These are phyloP conservation scores for Hypomecis punctinalis DNA, from an alignment of 2,888 invertebrate genomes.

Conservation along the genomic window DNA sequence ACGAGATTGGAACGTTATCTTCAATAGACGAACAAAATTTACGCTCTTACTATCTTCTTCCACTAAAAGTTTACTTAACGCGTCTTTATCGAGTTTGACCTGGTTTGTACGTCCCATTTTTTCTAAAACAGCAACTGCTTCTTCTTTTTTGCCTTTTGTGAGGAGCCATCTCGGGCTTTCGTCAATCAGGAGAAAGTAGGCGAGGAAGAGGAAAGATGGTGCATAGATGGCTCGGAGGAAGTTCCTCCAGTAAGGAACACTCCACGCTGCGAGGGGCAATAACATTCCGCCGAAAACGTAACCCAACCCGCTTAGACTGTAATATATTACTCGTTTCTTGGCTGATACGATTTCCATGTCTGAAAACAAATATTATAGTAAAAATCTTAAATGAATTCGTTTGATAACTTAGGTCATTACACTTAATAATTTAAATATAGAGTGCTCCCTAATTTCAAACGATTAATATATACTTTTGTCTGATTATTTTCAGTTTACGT, in stretches of 20 bases:
- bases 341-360: constrained; percentile 70
- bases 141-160: constrained; percentile 87
- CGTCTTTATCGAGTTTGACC: constrained; percentile 57
- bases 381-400: not conserved
- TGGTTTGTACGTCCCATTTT: constrained; percentile 84
- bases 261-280: constrained; percentile 61
- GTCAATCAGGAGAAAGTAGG: constrained; percentile 87
- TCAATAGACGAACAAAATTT: constrained; percentile 54
- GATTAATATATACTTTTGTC: too few species aligned
- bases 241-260: constrained; percentile 88
- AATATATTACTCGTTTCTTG: constrained; percentile 63
- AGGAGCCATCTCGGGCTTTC: constrained; percentile 93
- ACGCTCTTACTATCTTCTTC: constrained; percentile 54
- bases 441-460: too few species aligned
- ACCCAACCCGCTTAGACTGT: constrained; percentile 58
- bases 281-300: constrained; percentile 57
- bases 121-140: constrained; percentile 86
- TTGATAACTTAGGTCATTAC: too few species aligned
- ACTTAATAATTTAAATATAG: too few species aligned
- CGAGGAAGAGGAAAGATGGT: constrained; percentile 87
- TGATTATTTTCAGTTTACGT: too few species aligned
- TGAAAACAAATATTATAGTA: constrained; percentile 48
- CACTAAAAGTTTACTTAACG: constrained; percentile 51
- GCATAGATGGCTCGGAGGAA: constrained; percentile 87
- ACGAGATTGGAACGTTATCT: constrained; percentile 65